Evolutionary conservation across 2,888 invertebrate genomes (phyloP), one percentile per base, ranked within the genome.

Genomic region (Schizotus pectinicornis): DNA sequence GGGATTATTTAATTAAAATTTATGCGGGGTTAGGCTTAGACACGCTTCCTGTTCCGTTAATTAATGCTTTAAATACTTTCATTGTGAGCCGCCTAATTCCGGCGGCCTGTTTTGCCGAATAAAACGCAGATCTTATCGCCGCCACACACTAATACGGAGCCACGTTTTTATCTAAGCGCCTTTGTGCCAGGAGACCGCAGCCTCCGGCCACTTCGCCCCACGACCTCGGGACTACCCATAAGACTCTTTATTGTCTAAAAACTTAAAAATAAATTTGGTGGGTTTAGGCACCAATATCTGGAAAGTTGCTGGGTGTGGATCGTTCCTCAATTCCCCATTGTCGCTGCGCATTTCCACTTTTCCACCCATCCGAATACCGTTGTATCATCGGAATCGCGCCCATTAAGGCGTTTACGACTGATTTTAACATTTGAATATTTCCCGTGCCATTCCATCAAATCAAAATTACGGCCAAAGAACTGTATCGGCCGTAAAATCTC

Each of bases 1-100:
- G 47, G 47, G 59, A 65, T 61, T 67, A 60, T 65, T 67, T 61
- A 63, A 67, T 67, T 67, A 67, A 67, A 64, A 67, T 64, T 64
- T 57, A 62, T 67, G 56, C 41, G 38, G 56, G 56, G 47, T 57
- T 58, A 60, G 56, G 62, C 49, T 48, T 49, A 38, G 51, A 42
- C 43, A 39, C 59, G 59, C 60, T 61, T 64, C 62, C 59, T 57
- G 56, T 57, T 52, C 61, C 54, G 43, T 35, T 56, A 56, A 56
- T 56, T 56, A 49, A 45, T 34, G 56, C 30, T 43, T 33, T 51
- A 32, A 53, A 53, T 53, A 35, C 45, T 35, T 31, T 13, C 37
- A 39, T 50, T 36, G 35, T 55, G 5, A 22, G 5, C 22, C 22
- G 22, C 5, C 22, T 22, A 22, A 22, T 22, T 22, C 22, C 22